phyloP scores from a whole-genome alignment of 2,113 vertebrate species.

The Tricholaema leucomelas region DNA sequence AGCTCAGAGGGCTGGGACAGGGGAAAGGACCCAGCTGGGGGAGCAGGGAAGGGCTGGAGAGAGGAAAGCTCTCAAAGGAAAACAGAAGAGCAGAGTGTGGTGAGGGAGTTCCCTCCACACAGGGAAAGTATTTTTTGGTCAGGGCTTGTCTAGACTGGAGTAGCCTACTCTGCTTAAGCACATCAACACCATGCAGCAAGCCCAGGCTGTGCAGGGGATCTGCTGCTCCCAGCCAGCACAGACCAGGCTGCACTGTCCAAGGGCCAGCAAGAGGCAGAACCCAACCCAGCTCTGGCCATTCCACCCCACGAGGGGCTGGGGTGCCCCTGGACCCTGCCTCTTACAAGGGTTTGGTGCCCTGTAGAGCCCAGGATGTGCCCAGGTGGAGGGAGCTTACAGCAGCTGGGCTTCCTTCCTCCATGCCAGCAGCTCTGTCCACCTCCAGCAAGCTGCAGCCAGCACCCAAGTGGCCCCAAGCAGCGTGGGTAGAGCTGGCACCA shows the following conservation, averaged over 20 bases:
- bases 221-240: background rate
- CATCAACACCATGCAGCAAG: background rate
- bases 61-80: background rate
- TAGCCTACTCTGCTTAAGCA: background rate
- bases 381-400: background rate
- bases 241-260: fast-evolving
- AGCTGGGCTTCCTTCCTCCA: background rate
- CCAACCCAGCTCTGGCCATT: background rate
- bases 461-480: background rate
- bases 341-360: too few relatives aligned
- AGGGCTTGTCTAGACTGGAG: conserved; percentile 56
- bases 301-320: fast-evolving
- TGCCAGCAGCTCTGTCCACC: background rate
- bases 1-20: background rate
- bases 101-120: background rate
- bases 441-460: fast-evolving
- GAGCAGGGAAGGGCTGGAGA: background rate
- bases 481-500: background rate
- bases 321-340: background rate
- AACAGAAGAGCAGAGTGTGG: background rate
- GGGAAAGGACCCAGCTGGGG: background rate
- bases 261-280: background rate
- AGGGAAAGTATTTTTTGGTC: conserved; percentile 18
- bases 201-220: fast-evolving
- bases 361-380: background rate